Evolutionary conservation across 2,888 invertebrate species (phyloP), one percentile per base, ranked within the genome.

Genomic region (Dryobota labecula): DNA sequence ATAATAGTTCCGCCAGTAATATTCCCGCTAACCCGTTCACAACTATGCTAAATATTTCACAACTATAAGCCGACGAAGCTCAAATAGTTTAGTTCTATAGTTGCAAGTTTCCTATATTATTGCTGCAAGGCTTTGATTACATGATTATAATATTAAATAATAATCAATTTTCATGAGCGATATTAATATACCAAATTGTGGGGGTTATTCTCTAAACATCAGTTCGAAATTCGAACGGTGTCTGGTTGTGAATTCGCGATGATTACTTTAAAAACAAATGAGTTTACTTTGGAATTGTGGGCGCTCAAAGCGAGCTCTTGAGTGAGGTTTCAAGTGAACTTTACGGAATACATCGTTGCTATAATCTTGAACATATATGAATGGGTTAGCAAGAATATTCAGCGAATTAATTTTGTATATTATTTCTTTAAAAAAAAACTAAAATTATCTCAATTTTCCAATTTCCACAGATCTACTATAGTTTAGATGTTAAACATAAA

Each of bases 401-500:
- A 1, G 2, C 8, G 2, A 49, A 45, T 11, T 2, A n/a, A 13
- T 6, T 27, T 13, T 0, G n/a, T 0, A 15, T 5, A 36, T 18
- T 18, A 30, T 41, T 47, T 49, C 2, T 41, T 1, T 5, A 18
- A 47, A 49, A 43, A 27, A 4, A 24, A 15, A n/a, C 18, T 11
- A n/a, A 41, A 69, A 45, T 2, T 15, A 20, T 3, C 0, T 7
- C 0, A 11, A 4, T 15, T 20, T 68, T 45, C 11, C n/a, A 18
- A 60, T 36, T 47, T 67, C 43, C 61, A 51, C 84, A 82, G 80
- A 77, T 81, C 81, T 78, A 77, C 70, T 73, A 76, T 84, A 84
- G 80, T 68, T 72, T 84, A 84, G 82, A 73, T 85, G 78, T 76
- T 66, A 41, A 70, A 81, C 81, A 81, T 68, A 73, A 73, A 70